phyloP scores from a whole-genome alignment of 2,888 invertebrate species.

The Fragum fragum region DNA sequence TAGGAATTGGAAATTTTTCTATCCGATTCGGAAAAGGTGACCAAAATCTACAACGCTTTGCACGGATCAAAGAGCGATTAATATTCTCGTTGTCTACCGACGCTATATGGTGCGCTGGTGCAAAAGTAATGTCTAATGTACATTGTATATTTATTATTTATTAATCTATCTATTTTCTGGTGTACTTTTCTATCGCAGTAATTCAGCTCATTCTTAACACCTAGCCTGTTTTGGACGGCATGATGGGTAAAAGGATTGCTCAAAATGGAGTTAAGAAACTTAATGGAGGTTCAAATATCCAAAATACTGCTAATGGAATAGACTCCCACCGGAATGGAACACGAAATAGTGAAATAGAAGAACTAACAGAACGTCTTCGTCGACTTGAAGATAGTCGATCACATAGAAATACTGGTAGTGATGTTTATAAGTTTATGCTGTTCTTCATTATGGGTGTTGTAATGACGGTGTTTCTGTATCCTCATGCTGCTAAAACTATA shows the following conservation, averaged over 20 bases:
- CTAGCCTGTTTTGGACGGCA: background rate
- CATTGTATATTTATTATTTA: no score
- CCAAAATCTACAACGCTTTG: no score
- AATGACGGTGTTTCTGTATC: slow-evolving; percentile 54
- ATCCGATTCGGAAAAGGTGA: no score
- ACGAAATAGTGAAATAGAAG: background rate
- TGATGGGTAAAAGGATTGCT: background rate
- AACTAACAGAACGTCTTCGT: slow-evolving; percentile 27
- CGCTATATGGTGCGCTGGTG: no score
- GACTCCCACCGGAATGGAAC: background rate
- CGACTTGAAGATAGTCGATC: slow-evolving; percentile 39
- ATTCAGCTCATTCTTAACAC: no score
- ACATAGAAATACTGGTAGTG: slow-evolving; percentile 28
- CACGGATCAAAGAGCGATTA: no score
- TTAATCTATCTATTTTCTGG: no score
- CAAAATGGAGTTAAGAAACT: background rate
- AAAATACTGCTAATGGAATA: background rate
- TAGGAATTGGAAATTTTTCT: no score
- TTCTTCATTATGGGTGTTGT: slow-evolving; percentile 64
- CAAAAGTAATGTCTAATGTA: no score
- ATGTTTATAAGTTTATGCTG: slow-evolving; percentile 60
- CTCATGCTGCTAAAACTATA: slow-evolving; percentile 47
- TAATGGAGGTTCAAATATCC: background rate
- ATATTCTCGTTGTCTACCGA: no score
- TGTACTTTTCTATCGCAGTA: no score